Conservation (phyloP, 1,140 invertebrate genomes). For the Drosophila willistoni region DNA sequence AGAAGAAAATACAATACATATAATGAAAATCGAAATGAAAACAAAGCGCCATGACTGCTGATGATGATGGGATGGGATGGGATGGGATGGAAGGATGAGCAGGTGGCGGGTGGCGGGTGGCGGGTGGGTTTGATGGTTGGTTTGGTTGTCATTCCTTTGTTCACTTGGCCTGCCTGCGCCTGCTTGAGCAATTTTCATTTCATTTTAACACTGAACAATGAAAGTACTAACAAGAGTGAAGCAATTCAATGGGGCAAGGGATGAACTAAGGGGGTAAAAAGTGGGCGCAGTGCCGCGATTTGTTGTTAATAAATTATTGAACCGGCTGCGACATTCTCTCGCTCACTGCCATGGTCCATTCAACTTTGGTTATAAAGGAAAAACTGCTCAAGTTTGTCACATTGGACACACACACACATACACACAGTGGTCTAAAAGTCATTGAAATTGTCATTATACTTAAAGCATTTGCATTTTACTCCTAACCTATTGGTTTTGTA, state of each 20-base stretch:
- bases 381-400: neutral
- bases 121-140: no score
- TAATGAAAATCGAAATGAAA: constrained; percentile 40
- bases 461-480: no score
- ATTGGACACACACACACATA: neutral
- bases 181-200: constrained; percentile 77
- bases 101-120: neutral
- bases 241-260: neutral
- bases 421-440: constrained; percentile 6
- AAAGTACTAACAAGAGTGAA: constrained; percentile 23
- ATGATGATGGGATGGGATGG: no score
- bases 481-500: no score
- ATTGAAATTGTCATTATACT: no score
- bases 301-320: constrained; percentile 60
- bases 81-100: no score
- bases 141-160: neutral
- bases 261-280: neutral
- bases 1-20: neutral
- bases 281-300: constrained; percentile 2
- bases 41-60: constrained; percentile 50
- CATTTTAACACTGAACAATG: constrained; percentile 49
- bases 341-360: constrained; percentile 44
- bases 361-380: constrained; percentile 41
- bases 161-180: neutral
- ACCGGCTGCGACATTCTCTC: constrained; percentile 53